Base-by-base conservation (phyloP, 2,113 vertebrate species). In the Triplophysa tibetana region DNA sequence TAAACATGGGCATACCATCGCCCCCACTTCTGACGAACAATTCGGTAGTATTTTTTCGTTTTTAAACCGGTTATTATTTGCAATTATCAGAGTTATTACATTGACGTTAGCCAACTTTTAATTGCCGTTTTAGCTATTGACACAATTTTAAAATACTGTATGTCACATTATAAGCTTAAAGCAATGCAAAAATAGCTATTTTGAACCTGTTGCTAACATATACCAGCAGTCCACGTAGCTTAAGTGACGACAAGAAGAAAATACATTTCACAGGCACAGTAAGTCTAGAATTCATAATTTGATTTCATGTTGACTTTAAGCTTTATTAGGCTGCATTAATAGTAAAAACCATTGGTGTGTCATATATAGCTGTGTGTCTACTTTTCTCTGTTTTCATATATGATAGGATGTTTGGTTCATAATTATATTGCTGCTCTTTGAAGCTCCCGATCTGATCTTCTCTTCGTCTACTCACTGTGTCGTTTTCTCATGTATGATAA, bases 321-420 rank as follows among this genome's bases (percentile, higher is more conserved):
- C 41, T 67, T 45, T 83, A 77, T 7, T 41, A 65, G 13, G 33
- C 14, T 89, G 82, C 87, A 86, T 89, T 83, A 88, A 88, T 86
- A 80, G 84, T 82, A 73, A 78, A 29, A 69, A 73, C 79, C 66
- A 81, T 26, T 79, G 81, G 84, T 68, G 82, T 75, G 66, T 70
- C 61, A 33, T 80, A 54, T 79, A 77, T 78, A 80, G 83, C 78
- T 79, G 82, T 81, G 82, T 8, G 54, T 83, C 85, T 81, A 80
- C 74, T 83, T 78, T 75, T 73, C 61, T 60, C 83, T 63, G 4
- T 86, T 83, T 86, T 86, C 82, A 65, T 79, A 70, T 87, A 87
- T 66, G 76, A 85, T 84, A 48, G 45, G 77, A 81, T 81, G 80
- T 80, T 88, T 89, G 82, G 81, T 87, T 89, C 83, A 75, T 87